A percentile compares a stretch with the other conserved stretches of the same genome.
These are phyloP conservation scores for Aspidapion aeneum DNA, from an alignment of 2,888 invertebrate genomes.

Conservation along the genomic window DNA sequence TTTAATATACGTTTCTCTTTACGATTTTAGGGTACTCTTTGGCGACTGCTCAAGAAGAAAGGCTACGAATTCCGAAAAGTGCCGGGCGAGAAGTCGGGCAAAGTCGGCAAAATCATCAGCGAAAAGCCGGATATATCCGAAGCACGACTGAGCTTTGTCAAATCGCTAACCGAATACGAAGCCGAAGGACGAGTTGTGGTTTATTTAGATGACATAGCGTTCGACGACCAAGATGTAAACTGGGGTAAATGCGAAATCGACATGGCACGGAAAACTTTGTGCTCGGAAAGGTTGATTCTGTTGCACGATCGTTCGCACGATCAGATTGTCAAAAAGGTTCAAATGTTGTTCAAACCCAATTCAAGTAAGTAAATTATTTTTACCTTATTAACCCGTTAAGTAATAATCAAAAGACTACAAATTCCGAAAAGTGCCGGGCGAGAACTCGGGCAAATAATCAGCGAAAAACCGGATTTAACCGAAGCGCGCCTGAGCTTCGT, in stretches of 20 bases:
- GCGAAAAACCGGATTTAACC: conserved; percentile 10
- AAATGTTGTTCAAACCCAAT: conserved; percentile 9
- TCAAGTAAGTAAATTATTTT: conserved; percentile 7
- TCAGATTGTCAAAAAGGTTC: conserved; percentile 4
- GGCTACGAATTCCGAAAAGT: conserved; percentile 10
- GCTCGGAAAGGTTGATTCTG: conserved; percentile 9
- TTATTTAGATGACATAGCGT: conserved; percentile 10
- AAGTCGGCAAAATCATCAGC: conserved; percentile 6
- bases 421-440: conserved; percentile 10
- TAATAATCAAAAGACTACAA: conserved; percentile 8
- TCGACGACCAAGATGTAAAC: neutral
- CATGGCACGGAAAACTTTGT: conserved; percentile 4
- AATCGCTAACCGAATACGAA: conserved; percentile 7
- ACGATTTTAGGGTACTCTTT: neutral
- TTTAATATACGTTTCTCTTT: too few species aligned
- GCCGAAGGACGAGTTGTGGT: conserved; percentile 10
- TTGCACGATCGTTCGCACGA: conserved; percentile 10
- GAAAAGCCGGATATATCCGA: conserved; percentile 11
- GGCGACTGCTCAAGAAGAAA: neutral
- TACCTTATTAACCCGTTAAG: too few species aligned
- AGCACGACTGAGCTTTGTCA: conserved; percentile 2
- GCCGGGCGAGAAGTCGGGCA: conserved; percentile 7
- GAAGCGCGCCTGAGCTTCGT: conserved; percentile 3
- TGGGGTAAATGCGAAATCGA: conserved; percentile 1
- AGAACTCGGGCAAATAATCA: conserved; percentile 5